Base-by-base conservation (phyloP, 2,113 vertebrate species). In the Poeciliopsis prolifica region DNA sequence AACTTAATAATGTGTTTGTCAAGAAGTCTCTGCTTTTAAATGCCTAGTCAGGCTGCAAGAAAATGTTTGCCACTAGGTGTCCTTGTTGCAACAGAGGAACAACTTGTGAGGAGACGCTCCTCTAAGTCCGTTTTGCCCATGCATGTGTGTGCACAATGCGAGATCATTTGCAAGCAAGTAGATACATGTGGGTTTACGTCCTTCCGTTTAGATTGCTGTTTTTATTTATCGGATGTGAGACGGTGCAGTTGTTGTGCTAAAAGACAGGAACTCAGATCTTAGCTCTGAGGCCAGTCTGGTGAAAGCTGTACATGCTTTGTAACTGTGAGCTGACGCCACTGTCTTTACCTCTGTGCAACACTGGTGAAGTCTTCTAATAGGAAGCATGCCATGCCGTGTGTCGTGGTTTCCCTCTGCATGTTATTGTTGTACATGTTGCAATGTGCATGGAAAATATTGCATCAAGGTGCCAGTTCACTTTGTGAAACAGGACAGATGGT, bases 51-150 rank as follows among this genome's bases (percentile, higher is more conserved):
- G 3, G 9, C 17, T 2, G 2, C 2, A 61, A 2, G 17, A 37
- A 51, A 65, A 54, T 44, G 72, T 80, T 61, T 3, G 48, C 86
- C 92, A 90, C 90, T 77, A 44, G 90, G 87, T 91, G 91, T 90
- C 89, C 22, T 86, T 88, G 72, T 89, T 88, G 90, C 77, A 81
- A 74, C 87, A 91, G 70, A 65, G 70, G 83, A 72, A 44, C 51
- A 60, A 26, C 8, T 0, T 48, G 3, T 62, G 72, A 71, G 67
- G 67, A 35, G 37, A 61, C 48, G 64, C 68, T 11, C 29, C 15
- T 75, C 19, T 75, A 22, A 65, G 26, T 54, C 42, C 74, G 22
- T 75, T 42, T 14, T 67, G 8, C 24, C 2, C 2, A 58, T 70
- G 31, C 58, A 26, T 63, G 26, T 74, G 42, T 61, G 40, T 77